These are phyloP conservation scores for Dione vanillae DNA, from an alignment of 2,888 invertebrate genomes.

Conservation along the genomic window DNA sequence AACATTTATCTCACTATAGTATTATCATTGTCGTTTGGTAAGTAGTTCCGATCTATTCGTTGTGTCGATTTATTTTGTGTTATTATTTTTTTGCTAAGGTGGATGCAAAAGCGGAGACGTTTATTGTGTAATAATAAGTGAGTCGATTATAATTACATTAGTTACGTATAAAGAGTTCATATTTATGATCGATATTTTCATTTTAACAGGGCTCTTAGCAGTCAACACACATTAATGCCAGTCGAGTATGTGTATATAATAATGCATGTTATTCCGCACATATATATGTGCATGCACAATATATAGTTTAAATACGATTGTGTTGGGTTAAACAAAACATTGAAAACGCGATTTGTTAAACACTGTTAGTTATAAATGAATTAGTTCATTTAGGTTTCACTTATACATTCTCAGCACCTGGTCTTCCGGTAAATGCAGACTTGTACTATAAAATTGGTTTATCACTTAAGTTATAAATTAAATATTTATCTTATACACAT, in stretches of 20 bases:
- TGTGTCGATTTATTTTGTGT: constrained; percentile 77
- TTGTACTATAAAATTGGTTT: too few species aligned
- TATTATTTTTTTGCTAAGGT: constrained; percentile 82
- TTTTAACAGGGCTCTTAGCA: constrained; percentile 85
- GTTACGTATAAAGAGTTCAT: constrained; percentile 74
- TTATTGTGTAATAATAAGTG: constrained; percentile 83
- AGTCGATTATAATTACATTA: constrained; percentile 80
- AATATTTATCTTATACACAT: too few species aligned
- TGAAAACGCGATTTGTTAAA: constrained; percentile 36
- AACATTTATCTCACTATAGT: constrained; percentile 45
- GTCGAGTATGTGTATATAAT: constrained; percentile 83
- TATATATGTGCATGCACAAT: constrained; percentile 74
- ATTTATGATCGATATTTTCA: constrained; percentile 80
- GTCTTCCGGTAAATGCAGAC: constrained; percentile 43
- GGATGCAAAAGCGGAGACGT: constrained; percentile 83
- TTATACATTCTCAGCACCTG: constrained; percentile 39
- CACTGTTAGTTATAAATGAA: constrained; percentile 38
- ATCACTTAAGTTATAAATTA: too few species aligned
- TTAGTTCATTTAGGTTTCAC: constrained; percentile 40
- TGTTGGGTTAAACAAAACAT: constrained; percentile 47
- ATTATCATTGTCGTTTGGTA: constrained; percentile 64
- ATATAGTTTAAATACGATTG: constrained; percentile 66
- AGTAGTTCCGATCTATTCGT: constrained; percentile 71
- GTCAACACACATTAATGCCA: constrained; percentile 85
- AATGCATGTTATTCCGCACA: constrained; percentile 80